phyloP scores from a whole-genome alignment of 2,797 vertebrate genomes.

The Pipistrellus kuhlii region DNA sequence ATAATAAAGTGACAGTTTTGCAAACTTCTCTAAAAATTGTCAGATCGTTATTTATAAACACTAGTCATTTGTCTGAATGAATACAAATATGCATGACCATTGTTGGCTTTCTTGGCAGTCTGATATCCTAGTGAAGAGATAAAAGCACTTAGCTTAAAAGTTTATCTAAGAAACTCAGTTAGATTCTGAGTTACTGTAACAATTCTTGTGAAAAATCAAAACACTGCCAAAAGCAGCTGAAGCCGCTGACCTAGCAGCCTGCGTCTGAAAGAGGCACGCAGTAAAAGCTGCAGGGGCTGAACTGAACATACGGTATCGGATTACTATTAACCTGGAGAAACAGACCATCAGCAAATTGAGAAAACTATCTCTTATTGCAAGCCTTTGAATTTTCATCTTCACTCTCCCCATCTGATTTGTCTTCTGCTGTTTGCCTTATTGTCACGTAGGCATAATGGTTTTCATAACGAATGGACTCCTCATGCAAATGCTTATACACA shows the following conservation, averaged over 20 bases:
- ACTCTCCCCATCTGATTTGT: conserved; percentile 78
- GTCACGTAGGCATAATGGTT: conserved; percentile 51
- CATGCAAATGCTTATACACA: conserved; percentile 53
- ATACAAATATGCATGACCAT: neutral
- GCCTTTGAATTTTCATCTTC: conserved; percentile 79
- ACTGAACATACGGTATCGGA: conserved; percentile 66
- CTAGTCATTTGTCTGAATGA: neutral
- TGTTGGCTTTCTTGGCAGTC: neutral
- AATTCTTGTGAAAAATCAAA: conserved; percentile 74
- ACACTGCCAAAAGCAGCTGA: conserved; percentile 60
- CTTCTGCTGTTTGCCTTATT: conserved; percentile 75
- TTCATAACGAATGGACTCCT: conserved; percentile 23
- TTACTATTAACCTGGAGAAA: conserved; percentile 60
- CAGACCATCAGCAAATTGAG: conserved; percentile 69
- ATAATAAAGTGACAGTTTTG: neutral
- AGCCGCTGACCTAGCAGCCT: conserved; percentile 38
- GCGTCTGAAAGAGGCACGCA: neutral
- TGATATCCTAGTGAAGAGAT: conserved; percentile 7
- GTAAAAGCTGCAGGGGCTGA: conserved; percentile 59
- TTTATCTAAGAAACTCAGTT: conserved; percentile 67
- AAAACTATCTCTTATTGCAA: conserved; percentile 71
- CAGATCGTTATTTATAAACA: neutral
- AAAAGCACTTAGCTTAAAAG: conserved; percentile 58
- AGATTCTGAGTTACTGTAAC: conserved; percentile 71
- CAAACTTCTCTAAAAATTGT: neutral